These are phyloP conservation scores for Sciaenops ocellatus DNA, from an alignment of 2,797 vertebrate species.

Conservation along the genomic window DNA sequence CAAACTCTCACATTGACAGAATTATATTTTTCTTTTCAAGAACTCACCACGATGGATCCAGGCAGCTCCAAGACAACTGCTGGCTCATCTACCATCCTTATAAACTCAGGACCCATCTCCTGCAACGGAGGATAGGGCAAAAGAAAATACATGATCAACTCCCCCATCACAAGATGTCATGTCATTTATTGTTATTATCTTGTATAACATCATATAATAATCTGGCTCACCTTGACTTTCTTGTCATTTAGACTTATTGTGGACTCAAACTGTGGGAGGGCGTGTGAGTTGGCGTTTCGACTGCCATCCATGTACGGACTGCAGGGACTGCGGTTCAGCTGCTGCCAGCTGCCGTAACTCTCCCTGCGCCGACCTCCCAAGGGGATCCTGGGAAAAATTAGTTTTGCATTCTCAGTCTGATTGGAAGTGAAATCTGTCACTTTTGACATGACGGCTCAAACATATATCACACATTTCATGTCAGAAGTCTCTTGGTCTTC, in stretches of 20 bases:
- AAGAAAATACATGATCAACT: not conserved
- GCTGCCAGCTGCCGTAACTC: slow-evolving; percentile 70
- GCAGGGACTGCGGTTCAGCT: slow-evolving; percentile 59
- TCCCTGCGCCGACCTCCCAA: slow-evolving; percentile 63
- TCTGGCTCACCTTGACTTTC: slow-evolving; percentile 73
- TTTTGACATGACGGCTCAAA: not conserved
- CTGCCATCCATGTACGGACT: slow-evolving; percentile 72
- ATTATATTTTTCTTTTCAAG: not conserved
- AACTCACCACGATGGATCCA: slow-evolving; percentile 90
- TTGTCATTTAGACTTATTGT: slow-evolving; percentile 77
- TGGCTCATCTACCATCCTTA: slow-evolving; percentile 86
- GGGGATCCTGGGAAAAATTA: slow-evolving; percentile 57
- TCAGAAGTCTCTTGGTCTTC: not conserved
- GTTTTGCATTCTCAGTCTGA: slow-evolving; percentile 44
- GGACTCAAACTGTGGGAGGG: slow-evolving; percentile 68
- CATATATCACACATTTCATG: not conserved
- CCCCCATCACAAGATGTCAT: not conserved
- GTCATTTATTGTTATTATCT: not conserved
- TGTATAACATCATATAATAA: not conserved
- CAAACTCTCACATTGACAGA: not conserved
- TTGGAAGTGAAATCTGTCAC: slow-evolving; percentile 33
- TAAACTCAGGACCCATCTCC: slow-evolving; percentile 91
- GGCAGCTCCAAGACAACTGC: slow-evolving; percentile 88
- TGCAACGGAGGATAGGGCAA: slow-evolving; percentile 53
- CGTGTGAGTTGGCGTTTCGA: slow-evolving; percentile 55